These are phyloP conservation scores for Drosophila insularis DNA, from an alignment of 1,140 invertebrate genomes.

Conservation along the genomic window DNA sequence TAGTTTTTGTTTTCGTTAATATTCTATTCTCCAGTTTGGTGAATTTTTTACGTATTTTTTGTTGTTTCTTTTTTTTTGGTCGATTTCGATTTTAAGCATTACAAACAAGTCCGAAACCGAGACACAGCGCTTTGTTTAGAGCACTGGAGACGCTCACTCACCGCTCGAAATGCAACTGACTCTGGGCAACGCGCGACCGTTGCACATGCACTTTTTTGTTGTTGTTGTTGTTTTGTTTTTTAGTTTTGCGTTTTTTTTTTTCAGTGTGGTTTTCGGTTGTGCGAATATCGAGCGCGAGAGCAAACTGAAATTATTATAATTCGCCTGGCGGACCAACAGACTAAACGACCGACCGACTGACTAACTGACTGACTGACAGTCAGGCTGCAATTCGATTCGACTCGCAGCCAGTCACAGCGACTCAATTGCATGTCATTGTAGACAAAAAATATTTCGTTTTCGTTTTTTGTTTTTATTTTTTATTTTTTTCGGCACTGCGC, in stretches of 20 bases:
- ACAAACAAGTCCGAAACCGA: conserved; percentile 56
- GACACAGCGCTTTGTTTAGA: conserved; percentile 63
- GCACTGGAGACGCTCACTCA: conserved; percentile 73
- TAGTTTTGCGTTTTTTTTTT: conserved; percentile 45
- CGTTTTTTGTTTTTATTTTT: conserved; percentile 4
- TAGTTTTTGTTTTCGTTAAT: conserved; percentile 24
- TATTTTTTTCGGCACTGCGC: conserved; percentile 62
- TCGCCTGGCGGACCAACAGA: conserved; percentile 37
- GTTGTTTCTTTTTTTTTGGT: conserved; percentile 41
- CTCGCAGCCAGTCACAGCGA: conserved; percentile 38
- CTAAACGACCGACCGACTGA: conserved; percentile 10
- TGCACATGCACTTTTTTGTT: conserved; percentile 77
- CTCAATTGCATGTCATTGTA: conserved; percentile 79
- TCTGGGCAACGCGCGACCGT: conserved; percentile 58
- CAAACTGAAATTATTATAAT: conserved; percentile 62
- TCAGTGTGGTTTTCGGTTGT: conserved; percentile 44
- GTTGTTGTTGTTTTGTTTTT: conserved; percentile 45
- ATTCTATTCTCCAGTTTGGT: conserved; percentile 76
- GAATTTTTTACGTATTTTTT: conserved; percentile 32
- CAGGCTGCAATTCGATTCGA: conserved; percentile 57
- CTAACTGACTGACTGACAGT: conserved; percentile 20
- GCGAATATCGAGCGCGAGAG: conserved; percentile 62
- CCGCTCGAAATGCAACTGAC: conserved; percentile 78
- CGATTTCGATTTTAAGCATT: conserved; percentile 43
- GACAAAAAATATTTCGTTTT: conserved; percentile 60